These are phyloP conservation scores for Micrasema minimum DNA, from an alignment of 1,140 invertebrate species.

Conservation along the genomic window DNA sequence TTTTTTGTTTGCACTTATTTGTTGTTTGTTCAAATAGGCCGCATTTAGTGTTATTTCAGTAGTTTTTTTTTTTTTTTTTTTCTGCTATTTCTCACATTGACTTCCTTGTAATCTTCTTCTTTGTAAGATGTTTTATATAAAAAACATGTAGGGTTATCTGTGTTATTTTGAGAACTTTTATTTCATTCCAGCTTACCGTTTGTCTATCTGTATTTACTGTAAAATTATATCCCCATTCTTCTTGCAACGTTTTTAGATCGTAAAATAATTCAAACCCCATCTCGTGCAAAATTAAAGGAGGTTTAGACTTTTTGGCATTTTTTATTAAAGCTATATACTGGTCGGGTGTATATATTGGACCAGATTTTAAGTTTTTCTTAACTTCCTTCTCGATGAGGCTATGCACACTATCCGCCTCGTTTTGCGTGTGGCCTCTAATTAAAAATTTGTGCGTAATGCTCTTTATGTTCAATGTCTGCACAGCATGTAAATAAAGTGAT, in stretches of 20 bases:
- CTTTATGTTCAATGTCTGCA: slow-evolving; percentile 54
- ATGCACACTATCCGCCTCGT: slow-evolving; percentile 59
- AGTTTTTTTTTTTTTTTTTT: no score
- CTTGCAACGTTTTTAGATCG: slow-evolving; percentile 46
- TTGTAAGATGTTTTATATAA: slow-evolving; percentile 10
- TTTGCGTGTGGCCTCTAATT: slow-evolving; percentile 59
- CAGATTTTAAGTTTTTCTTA: slow-evolving; percentile 53
- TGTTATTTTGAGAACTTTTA: slow-evolving; percentile 51
- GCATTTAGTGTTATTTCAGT: no score
- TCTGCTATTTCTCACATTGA: background rate
- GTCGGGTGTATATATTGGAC: slow-evolving; percentile 56
- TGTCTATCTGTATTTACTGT: slow-evolving; percentile 46
- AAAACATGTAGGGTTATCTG: slow-evolving; percentile 42
- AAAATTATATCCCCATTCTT: slow-evolving; percentile 54
- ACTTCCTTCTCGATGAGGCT: slow-evolving; percentile 58
- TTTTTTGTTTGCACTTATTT: no score
- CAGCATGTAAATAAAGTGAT: slow-evolving; percentile 56
- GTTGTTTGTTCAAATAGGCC: no score
- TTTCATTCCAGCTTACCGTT: slow-evolving; percentile 52
- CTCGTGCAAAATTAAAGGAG: slow-evolving; percentile 34
- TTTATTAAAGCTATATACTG: slow-evolving; percentile 51
- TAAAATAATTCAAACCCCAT: slow-evolving; percentile 44
- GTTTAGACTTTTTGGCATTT: slow-evolving; percentile 41
- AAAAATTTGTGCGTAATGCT: slow-evolving; percentile 60
- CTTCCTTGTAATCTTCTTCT: background rate